Percentiles rank a stretch among this genome's conserved stretches.
Conservation (phyloP, 1,140 invertebrate species). For the Eumeta japonica region DNA sequence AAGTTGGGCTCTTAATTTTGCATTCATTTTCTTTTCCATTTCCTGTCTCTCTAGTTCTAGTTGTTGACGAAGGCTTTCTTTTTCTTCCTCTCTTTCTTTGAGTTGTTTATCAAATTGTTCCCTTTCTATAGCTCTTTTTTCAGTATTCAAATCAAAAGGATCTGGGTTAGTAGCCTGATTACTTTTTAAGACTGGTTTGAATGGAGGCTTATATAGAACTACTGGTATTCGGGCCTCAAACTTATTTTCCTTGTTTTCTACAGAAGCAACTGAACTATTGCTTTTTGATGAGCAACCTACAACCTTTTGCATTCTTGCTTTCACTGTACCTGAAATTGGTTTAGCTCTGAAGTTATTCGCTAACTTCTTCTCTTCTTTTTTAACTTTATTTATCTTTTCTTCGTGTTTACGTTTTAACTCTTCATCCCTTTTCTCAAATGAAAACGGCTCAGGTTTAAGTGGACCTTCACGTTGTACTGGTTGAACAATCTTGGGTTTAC, state of each 20-base stretch:
- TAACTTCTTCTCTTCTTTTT: constrained; percentile 38
- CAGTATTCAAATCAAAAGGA: constrained; percentile 40
- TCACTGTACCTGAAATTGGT: constrained; percentile 34
- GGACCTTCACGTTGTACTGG: constrained; percentile 22
- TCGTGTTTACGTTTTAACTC: constrained; percentile 33
- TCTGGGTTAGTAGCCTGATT: constrained; percentile 21
- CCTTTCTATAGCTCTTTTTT: constrained; percentile 38
- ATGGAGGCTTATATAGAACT: constrained; percentile 44
- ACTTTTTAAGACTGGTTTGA: constrained; percentile 32
- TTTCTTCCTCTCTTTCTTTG: constrained; percentile 40
- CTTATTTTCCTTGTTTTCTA: constrained; percentile 46
- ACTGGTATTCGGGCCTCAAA: constrained; percentile 39
- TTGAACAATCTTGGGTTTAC: constrained; percentile 18
- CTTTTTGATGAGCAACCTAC: constrained; percentile 20
- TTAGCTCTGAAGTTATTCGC: constrained; percentile 44
- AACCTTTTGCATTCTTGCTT: constrained; percentile 27
- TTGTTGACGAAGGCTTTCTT: constrained; percentile 24
- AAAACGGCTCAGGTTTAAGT: constrained; percentile 39
- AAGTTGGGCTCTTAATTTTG: constrained; percentile 31
- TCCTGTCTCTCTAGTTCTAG: constrained; percentile 29
- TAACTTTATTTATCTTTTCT: constrained; percentile 33
- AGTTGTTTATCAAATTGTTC: constrained; percentile 37
- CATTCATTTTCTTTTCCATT: constrained; percentile 27
- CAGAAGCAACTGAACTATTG: constrained; percentile 16
- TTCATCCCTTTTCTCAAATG: constrained; percentile 45